A percentile compares a stretch with the other conserved stretches of the same genome.
These are phyloP conservation scores for Yoshiicerus persimilis DNA, from an alignment of 1,140 invertebrate species.

Conservation along the genomic window DNA sequence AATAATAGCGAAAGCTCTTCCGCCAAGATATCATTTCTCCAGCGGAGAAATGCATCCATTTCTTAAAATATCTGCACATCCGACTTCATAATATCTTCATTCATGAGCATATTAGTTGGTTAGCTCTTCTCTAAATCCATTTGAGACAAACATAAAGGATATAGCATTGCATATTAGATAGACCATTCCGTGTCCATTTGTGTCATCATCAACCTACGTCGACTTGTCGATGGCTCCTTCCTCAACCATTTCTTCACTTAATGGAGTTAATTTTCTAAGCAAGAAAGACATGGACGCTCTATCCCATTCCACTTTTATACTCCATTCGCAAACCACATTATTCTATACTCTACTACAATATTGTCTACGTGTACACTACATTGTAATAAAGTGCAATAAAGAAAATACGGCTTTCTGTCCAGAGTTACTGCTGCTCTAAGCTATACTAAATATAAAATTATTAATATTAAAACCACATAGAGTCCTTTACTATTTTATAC, in stretches of 20 bases:
- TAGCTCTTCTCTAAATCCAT: conserved; percentile 19
- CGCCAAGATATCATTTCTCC: conserved; percentile 9
- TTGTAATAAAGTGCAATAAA: background rate
- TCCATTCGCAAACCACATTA: background rate
- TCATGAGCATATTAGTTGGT: conserved; percentile 31
- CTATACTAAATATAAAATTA: background rate
- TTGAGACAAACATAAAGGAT: background rate
- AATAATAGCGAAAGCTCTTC: conserved; percentile 33
- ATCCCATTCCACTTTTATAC: background rate
- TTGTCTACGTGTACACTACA: background rate
- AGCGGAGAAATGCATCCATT: conserved; percentile 21
- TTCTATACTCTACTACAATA: background rate
- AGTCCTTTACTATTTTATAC: background rate
- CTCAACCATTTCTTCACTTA: conserved; percentile 2
- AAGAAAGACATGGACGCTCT: background rate
- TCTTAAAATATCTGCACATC: conserved; percentile 36
- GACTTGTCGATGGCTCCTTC: conserved; percentile 20
- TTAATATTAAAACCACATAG: background rate
- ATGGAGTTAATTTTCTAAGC: background rate
- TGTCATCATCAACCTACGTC: conserved; percentile 23
- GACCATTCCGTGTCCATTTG: background rate
- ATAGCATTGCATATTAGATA: conserved; percentile 14
- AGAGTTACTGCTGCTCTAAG: background rate
- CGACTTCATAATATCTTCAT: conserved; percentile 34
- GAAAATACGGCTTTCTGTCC: background rate